Evolutionary conservation across 2,888 invertebrate species (phyloP), one percentile per base, ranked within the genome.

Genomic region (Platycnemis pennipes): DNA sequence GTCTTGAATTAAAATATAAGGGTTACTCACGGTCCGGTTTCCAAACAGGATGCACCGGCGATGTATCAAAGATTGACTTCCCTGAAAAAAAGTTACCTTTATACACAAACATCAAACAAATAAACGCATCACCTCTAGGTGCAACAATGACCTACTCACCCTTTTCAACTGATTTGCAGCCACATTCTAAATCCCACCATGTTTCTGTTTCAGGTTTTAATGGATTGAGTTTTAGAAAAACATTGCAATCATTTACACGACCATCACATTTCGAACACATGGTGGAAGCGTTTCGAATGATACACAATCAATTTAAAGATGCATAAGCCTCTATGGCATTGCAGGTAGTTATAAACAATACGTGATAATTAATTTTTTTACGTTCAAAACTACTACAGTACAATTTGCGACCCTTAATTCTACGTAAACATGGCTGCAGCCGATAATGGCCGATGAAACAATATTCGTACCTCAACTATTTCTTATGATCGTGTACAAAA

Each of bases 21-120:
- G 95, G 95, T 95, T 95, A 96, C 97, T 97, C 96, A 97, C 97
- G 96, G 96, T 97, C 97, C 94, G 97, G 97, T 96, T 97, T 97
- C 97, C 97, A 97, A 49, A 97, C 97, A 96, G 97, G 97, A 95
- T 97, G 96, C 85, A 97, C 96, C 69, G 97, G 97, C 2, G 97
- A 97, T 26, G 91, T 7, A 56, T 91, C 91, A 53, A 91, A 44
- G n/a, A 42, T n/a, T 4, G 91, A n/a, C 44, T 91, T 91, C 11
- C 44, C 91, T 91, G 91, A 7, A 63, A 91, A 45, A 37, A 91
- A 69, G 4, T 37, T 37, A 1, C 5, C 5, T n/a, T 26, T 26
- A 49, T 87, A 7, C 19, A 26, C 44, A 16, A 53, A 2, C 22
- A 31, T 91, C 42, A 42, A n/a, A 44, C 11, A 45, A 63, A n/a